These are phyloP conservation scores for Pterostichus niger DNA, from an alignment of 2,888 invertebrate species.

Conservation along the genomic window DNA sequence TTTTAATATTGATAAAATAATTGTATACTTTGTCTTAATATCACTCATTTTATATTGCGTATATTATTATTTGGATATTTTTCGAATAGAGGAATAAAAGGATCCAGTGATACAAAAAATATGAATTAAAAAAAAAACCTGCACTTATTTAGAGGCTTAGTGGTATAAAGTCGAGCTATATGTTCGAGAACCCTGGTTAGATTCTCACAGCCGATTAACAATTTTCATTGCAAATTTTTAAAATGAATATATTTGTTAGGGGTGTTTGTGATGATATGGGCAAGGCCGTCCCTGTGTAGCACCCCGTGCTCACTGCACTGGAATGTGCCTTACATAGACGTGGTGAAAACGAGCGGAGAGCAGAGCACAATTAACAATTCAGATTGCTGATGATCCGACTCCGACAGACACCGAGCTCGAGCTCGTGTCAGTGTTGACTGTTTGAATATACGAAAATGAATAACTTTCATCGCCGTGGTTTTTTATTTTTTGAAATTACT, in stretches of 20 bases:
- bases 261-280: not conserved
- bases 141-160: too few relatives aligned
- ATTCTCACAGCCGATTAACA: too few relatives aligned
- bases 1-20: too few relatives aligned
- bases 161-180: too few relatives aligned
- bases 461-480: constrained; percentile 60
- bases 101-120: too few relatives aligned
- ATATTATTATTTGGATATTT: too few relatives aligned
- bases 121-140: too few relatives aligned
- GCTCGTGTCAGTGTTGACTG: constrained; percentile 71
- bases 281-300: constrained; percentile 38
- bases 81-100: too few relatives aligned
- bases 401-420: constrained; percentile 67
- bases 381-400: constrained; percentile 74
- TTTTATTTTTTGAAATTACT: constrained; percentile 30
- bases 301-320: constrained; percentile 55
- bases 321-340: constrained; percentile 65
- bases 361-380: constrained; percentile 74
- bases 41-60: too few relatives aligned
- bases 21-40: too few relatives aligned
- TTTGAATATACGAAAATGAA: constrained; percentile 72
- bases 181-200: too few relatives aligned
- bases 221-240: too few relatives aligned
- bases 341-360: constrained; percentile 68
- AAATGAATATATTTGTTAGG: not conserved